Base-by-base conservation (phyloP, 2,113 vertebrate species). In the Phocoena phocoena region DNA sequence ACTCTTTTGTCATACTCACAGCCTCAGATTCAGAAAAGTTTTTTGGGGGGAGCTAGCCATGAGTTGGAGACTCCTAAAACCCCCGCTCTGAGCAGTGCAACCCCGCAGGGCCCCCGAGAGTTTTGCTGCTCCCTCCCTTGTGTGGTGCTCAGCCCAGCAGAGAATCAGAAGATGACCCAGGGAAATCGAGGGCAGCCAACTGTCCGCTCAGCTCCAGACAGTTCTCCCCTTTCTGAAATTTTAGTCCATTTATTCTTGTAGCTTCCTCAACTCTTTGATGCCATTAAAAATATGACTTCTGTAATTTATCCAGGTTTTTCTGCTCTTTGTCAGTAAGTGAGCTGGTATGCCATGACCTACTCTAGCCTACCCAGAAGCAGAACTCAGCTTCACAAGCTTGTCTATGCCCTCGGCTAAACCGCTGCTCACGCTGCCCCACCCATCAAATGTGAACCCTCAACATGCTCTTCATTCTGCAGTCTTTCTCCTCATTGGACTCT, bases 391-490 rank as follows among this genome's bases (percentile, higher is more conserved):
- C 60, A 25, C 44, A 11, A 21, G 8, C 23, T 23, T 15, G 33
- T 14, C 63, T 60, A 6, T 7, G 13, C 38, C 13, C 44, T 67
- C 15, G 8, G 77, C 50, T 67, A 70, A 13, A 4, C n/a, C 5
- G 0, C 44, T 7, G 70, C 23, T 31, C 23, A 13, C 11, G 10
- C 1, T 33, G 15, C 25, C 4, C 25, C 20, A 4, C 2, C 1
- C 13, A 3, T 6, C 12, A 53, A 4, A 58, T 6, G 12, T 6
- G 14, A 38, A 67, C n/a, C 28, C n/a, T 18, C 55, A 28, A 41
- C 8, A 12, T 6, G 62, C 44, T 36, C 4, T 36, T 67, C 53
- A 1, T 44, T n/a, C 18, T 65, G 36, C 9, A 2, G 7, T 36
- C 26, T 79, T 33, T 36, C 15, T 17, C 33, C 26, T 21, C 63